Evolutionary conservation across 2,888 invertebrate species (phyloP), one percentile per base, ranked within the genome.

Genomic region (Nesidiocoris tenuis): DNA sequence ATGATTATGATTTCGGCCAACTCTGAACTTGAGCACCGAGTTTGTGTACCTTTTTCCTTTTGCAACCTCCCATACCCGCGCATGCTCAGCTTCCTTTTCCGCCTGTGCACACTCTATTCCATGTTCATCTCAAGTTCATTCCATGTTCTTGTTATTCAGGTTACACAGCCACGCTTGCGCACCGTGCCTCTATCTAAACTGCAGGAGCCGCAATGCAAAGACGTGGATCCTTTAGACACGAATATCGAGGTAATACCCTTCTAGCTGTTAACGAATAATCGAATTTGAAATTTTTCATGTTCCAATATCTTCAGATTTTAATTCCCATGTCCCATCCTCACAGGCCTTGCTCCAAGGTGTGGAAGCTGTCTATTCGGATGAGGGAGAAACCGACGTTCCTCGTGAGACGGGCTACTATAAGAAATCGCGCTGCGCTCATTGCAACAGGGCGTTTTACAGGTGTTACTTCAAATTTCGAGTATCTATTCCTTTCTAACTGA

Each of bases 351-450:
- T 81, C 39, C 79, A 79, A 59, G 78, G 79, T 17, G 80, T 81
- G 7, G 80, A 81, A 78, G 81, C 80, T 21, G 81, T 81, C 7
- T 81, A 81, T 75, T 81, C 81, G 0, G 81, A 80, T 65, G 79
- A 79, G 61, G 81, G 80, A 70, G 75, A 75, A 19, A 57, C 18
- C 22, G 59, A 66, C 21, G 39, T 16, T 59, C 3, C 19, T 17
- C 3, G 59, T 9, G 39, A 65, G 1, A 18, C 16, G 2, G 16
- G 39, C 3, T 23, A 12, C 23, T 39, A 12, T 23, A 18, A 39
- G 39, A n/a, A n/a, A n/a, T 3, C 39, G 39, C 67, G 57, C 25
- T 78, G 24, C 80, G 80, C 17, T 78, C 78, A 63, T 75, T 79
- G 80, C 61, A 78, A 79, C 17, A 77, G 79, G 72, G 63, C 76